Evolutionary conservation across 1,140 invertebrate species (phyloP).

Genomic region (Brachionus sp.): DNA sequence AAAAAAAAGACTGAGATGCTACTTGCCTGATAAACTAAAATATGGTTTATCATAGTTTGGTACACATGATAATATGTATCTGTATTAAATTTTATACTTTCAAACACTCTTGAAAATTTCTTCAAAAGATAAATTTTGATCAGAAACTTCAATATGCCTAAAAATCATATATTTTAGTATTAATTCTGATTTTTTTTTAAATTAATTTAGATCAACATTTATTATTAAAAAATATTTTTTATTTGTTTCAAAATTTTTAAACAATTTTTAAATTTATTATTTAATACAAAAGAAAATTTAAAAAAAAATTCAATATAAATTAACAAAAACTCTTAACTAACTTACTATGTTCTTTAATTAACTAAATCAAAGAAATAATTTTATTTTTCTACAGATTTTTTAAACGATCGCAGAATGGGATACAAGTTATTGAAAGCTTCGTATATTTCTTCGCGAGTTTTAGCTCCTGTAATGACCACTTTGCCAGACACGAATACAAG

Average conservation of each 20-base stretch:
- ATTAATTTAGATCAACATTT: background rate
- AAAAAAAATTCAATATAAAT: background rate
- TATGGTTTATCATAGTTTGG: too few relatives aligned
- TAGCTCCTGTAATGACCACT: constrained; percentile 94
- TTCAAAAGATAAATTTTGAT: too few relatives aligned
- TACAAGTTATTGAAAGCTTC: constrained; percentile 99
- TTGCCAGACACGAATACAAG: constrained; percentile 98
- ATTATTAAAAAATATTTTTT: background rate
- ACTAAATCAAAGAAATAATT: background rate
- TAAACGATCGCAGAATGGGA: constrained; percentile 94
- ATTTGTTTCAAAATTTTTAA: background rate
- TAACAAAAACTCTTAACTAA: background rate
- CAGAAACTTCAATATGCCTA: too few relatives aligned
- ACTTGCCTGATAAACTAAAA: too few relatives aligned
- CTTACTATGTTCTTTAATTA: background rate
- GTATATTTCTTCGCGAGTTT: constrained; percentile 95
- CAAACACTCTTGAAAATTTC: too few relatives aligned
- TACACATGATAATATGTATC: too few relatives aligned
- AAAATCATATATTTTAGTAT: too few relatives aligned
- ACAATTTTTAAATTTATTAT: background rate
- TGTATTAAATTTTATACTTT: too few relatives aligned
- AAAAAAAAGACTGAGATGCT: too few relatives aligned
- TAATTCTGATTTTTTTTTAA: too few relatives aligned
- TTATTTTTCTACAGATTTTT: constrained; percentile 42
- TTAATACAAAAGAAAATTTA: background rate